phyloP scores from a whole-genome alignment of 2,888 invertebrate species.

The Alcis repandata region DNA sequence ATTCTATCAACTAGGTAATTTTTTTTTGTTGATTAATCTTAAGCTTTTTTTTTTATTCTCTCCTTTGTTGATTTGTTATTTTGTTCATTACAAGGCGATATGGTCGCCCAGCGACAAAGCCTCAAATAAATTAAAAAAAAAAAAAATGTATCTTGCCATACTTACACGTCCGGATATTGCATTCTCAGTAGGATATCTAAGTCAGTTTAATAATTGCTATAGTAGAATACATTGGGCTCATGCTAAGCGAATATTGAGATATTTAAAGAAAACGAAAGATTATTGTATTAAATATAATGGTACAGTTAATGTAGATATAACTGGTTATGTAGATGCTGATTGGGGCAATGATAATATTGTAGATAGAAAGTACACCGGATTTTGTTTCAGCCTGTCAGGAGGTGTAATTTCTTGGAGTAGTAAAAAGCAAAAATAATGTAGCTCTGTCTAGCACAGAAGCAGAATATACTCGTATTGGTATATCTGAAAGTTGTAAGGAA shows the following conservation, averaged over 20 bases:
- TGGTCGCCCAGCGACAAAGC: too few relatives aligned
- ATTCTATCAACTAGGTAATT: too few relatives aligned
- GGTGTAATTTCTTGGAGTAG: slow-evolving; percentile 1
- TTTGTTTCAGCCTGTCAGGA: background rate
- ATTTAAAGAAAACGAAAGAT: too few relatives aligned
- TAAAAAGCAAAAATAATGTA: background rate
- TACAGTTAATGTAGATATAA: background rate
- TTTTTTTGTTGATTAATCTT: too few relatives aligned
- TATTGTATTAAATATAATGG: background rate
- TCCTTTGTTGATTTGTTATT: too few relatives aligned
- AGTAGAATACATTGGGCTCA: slow-evolving; percentile 1
- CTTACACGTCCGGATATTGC: slow-evolving; percentile 16
- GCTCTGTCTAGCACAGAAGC: background rate
- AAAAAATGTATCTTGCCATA: slow-evolving; percentile 18
- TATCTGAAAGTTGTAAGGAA: background rate
- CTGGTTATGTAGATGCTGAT: background rate
- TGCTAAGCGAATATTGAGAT: slow-evolving; percentile 12
- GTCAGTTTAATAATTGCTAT: slow-evolving; percentile 22
- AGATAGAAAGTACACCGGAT: background rate
- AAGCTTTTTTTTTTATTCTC: too few relatives aligned
- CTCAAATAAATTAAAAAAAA: too few relatives aligned
- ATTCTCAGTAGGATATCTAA: slow-evolving; percentile 4
- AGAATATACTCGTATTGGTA: background rate
- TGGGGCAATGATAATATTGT: background rate
- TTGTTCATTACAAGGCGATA: too few relatives aligned